Percentiles rank a stretch among this genome's conserved stretches.
phyloP scores from a whole-genome alignment of 2,113 vertebrate species.

The Hirundichthys speculiger region DNA sequence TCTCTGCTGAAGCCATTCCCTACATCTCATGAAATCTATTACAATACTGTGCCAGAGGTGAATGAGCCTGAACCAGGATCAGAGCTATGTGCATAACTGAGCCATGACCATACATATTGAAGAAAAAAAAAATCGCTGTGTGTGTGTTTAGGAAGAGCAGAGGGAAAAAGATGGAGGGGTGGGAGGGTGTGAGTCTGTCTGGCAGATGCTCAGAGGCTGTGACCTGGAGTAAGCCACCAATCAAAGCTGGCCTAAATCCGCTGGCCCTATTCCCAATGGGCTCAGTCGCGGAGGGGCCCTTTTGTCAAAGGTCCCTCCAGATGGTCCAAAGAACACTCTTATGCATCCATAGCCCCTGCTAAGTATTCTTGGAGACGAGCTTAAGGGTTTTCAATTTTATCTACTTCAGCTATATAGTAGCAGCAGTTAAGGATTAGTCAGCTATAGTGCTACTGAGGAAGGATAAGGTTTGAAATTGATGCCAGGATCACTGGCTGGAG shows the following conservation, averaged over 20 bases:
- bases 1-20: too few species aligned
- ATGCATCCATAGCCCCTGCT: slow-evolving; percentile 63
- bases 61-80: slow-evolving; percentile 18
- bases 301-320: slow-evolving; percentile 73
- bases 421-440: slow-evolving; percentile 42
- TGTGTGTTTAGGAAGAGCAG: slow-evolving; percentile 2
- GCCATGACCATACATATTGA: not conserved
- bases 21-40: slow-evolving; percentile 8
- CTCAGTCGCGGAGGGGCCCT: slow-evolving; percentile 62
- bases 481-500: slow-evolving; percentile 12
- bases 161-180: slow-evolving; percentile 6
- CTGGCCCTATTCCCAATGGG: slow-evolving; percentile 66
- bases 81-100: not conserved
- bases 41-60: slow-evolving; percentile 7
- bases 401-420: slow-evolving; percentile 36
- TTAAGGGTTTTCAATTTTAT: slow-evolving; percentile 34
- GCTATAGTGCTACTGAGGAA: slow-evolving; percentile 9
- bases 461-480: slow-evolving; percentile 21
- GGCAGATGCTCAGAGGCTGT: slow-evolving; percentile 75
- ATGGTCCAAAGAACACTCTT: slow-evolving; percentile 71
- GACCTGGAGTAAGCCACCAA: slow-evolving; percentile 78
- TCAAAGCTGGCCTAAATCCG: slow-evolving; percentile 77
- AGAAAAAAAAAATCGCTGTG: too few species aligned
- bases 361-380: slow-evolving; percentile 60
- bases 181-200: slow-evolving; percentile 57